Base-by-base conservation (phyloP, 1,140 invertebrate genomes). In the Adelges cooleyi region DNA sequence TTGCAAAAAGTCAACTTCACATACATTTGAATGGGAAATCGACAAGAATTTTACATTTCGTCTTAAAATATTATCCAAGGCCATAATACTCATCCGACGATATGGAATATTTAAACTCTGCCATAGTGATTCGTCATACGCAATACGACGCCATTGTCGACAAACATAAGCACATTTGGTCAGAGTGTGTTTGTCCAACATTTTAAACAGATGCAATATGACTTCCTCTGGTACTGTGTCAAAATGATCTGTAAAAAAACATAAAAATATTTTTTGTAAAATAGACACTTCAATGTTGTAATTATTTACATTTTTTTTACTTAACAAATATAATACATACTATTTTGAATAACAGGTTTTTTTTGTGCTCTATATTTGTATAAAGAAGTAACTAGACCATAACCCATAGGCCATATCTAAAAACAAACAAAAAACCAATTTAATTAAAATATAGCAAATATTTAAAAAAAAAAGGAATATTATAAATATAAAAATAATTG, bases 81-180 rank as follows among this genome's bases (percentile, higher is more conserved):
- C 81, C 17, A 82, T 83, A 20, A 81, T 77, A 22, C 77, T 72
- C 11, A 93, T 71, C 2, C 81, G 79, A 70, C 82, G 86, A 69
- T 81, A 78, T 25, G 85, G 84, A 9, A 92, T 76, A 77, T 93
- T 90, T 67, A 93, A 75, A 62, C 89, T 79, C 40, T 82, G 82
- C 91, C 91, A 95, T 4, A 95, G 75, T 2, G 82, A 84, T 70
- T 92, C 89, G 74, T 93, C 90, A 49, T 83, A 82, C 20, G 84
- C 81, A 68, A 92, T 79, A 70, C 84, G 77, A 72, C 84, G 79
- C 84, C 85, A 88, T 69, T 84, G 79, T 75, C 76, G 80, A 71
- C 80, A 82, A 2, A 89, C 86, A 66, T 80, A 74, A 65, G 84
- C 81, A 72, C 85, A 84, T 69, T 82, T 80, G 44, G 83, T 80